phyloP scores from a whole-genome alignment of 1,140 invertebrate genomes.

The Zaprionus taronus region DNA sequence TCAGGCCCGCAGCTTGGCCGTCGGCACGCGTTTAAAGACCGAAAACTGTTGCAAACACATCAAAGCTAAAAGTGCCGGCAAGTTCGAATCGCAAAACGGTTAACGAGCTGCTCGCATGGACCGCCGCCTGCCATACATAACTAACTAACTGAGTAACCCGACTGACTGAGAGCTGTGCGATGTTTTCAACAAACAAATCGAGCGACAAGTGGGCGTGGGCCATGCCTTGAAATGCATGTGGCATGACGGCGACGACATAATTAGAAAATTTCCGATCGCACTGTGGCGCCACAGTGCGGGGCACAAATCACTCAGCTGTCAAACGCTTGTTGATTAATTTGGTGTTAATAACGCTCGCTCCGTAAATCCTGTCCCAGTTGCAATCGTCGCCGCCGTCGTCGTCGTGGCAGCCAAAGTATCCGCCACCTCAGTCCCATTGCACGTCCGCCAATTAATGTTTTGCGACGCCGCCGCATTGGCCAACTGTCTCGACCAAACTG shows the following conservation, averaged over 20 bases:
- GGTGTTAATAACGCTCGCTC: conserved; percentile 70
- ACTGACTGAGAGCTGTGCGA: background rate
- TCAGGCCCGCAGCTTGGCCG: conserved; percentile 44
- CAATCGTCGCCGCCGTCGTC: background rate
- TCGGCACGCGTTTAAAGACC: conserved; percentile 69
- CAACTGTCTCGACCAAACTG: conserved; percentile 36
- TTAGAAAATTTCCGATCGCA: conserved; percentile 44
- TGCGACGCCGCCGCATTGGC: conserved; percentile 23
- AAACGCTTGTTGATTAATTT: conserved; percentile 81
- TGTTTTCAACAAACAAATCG: conserved; percentile 48
- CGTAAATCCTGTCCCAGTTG: conserved; percentile 62
- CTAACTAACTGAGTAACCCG: conserved; percentile 29
- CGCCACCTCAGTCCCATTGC: conserved; percentile 12
- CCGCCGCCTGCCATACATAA: background rate
- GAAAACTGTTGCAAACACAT: conserved; percentile 50
- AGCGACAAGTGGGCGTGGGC: conserved; percentile 69
- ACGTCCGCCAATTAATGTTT: conserved; percentile 65
- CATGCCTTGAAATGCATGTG: conserved; percentile 33
- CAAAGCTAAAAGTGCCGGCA: conserved; percentile 61
- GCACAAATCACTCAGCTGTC: conserved; percentile 79
- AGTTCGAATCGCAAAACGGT: conserved; percentile 46
- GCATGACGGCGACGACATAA: conserved; percentile 40
- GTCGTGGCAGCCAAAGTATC: background rate
- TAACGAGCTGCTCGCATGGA: conserved; percentile 63
- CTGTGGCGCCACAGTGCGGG: conserved; percentile 59